Conservation (phyloP, 2,888 invertebrate species). For the Leucania comma region DNA sequence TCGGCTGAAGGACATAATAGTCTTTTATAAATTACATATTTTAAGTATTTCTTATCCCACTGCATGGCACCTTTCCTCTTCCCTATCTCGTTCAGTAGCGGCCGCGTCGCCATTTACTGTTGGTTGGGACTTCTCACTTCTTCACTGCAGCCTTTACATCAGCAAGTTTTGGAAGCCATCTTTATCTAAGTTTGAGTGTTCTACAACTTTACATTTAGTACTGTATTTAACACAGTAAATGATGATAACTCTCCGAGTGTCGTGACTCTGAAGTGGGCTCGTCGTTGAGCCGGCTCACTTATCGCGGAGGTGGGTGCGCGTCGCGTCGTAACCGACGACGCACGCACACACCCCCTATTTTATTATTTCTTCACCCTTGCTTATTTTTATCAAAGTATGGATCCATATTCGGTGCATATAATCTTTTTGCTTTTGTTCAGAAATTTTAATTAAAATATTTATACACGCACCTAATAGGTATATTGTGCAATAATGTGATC, state of each 20-base stretch:
- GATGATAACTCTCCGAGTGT: background rate
- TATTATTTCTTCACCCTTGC: background rate
- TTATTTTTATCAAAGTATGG: background rate
- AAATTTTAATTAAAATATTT: constrained; percentile 32
- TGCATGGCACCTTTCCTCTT: background rate
- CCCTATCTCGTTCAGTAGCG: too few species aligned
- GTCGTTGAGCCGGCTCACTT: background rate
- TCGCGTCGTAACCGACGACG: background rate
- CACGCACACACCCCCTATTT: background rate
- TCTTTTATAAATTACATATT: background rate
- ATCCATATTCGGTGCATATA: background rate
- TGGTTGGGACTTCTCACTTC: background rate
- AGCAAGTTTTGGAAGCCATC: background rate
- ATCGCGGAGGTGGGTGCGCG: background rate
- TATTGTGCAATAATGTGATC: background rate
- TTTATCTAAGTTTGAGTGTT: background rate
- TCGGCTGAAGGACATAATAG: background rate
- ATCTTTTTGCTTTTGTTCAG: background rate
- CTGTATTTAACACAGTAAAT: background rate
- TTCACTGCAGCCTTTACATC: background rate
- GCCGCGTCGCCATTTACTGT: too few species aligned
- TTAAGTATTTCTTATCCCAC: background rate
- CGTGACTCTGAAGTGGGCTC: background rate
- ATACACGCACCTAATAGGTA: background rate
- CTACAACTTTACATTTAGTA: background rate